Conservation (phyloP, 2,888 invertebrate genomes). For the Ophion obscuratus region DNA sequence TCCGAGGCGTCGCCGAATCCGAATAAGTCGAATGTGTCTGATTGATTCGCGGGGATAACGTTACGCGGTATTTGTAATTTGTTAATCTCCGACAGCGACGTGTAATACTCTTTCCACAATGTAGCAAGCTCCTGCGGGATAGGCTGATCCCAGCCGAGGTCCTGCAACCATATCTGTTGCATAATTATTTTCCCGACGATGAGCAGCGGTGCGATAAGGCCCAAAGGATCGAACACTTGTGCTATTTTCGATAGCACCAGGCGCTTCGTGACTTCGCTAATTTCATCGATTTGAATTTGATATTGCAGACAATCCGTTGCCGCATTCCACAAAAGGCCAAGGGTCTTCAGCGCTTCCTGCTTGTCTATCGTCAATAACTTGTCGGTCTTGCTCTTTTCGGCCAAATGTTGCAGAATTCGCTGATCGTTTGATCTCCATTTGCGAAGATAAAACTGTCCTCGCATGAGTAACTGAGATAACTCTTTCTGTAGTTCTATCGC, state of each 20-base stretch:
- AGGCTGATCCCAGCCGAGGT: conserved; percentile 32
- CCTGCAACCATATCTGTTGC: conserved; percentile 22
- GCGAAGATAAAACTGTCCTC: conserved; percentile 34
- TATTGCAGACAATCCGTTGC: conserved; percentile 54
- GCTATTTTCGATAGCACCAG: conserved; percentile 57
- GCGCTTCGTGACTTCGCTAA: conserved; percentile 26
- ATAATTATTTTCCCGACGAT: conserved; percentile 52
- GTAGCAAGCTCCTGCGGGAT: not conserved
- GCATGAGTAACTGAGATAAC: conserved; percentile 48
- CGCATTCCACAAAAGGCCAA: conserved; percentile 65
- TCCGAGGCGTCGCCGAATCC: conserved; percentile 52
- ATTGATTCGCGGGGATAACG: conserved; percentile 31
- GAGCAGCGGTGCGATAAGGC: conserved; percentile 59
- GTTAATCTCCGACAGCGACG: conserved; percentile 25
- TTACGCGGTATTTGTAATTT: conserved; percentile 18
- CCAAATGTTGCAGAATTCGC: conserved; percentile 29
- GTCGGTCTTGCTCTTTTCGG: conserved; percentile 36
- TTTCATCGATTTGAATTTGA: conserved; percentile 25
- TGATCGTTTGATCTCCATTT: conserved; percentile 49
- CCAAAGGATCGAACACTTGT: conserved; percentile 65
- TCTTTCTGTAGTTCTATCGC: conserved; percentile 63
- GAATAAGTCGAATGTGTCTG: conserved; percentile 28
- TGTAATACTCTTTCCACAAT: conserved; percentile 28
- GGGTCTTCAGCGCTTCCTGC: conserved; percentile 53
- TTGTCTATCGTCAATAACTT: conserved; percentile 32